Evolutionary conservation across 1,140 invertebrate species (phyloP), one percentile per base, ranked within the genome.

Genomic region (Pomacea maculata): DNA sequence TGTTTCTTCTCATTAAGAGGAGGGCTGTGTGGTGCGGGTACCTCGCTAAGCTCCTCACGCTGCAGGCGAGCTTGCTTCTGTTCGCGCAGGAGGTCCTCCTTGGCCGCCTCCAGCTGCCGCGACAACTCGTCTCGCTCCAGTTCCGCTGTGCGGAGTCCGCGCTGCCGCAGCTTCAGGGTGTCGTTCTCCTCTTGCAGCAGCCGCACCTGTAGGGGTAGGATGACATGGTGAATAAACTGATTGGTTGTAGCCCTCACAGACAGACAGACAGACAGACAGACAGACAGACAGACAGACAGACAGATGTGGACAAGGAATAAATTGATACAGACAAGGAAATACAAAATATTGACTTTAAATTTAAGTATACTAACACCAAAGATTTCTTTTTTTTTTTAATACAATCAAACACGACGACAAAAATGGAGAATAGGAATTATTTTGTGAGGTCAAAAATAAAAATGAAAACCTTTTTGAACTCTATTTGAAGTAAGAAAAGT

Each of bases 11-110:
- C 0, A 25, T 25, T 25, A 17, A 55, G 21, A n/a, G 54, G 15
- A 7, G 1, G 17, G n/a, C 61, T 64, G 1, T 11, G 61, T 34
- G 57, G 45, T 0, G 29, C 52, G 34, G 71, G 76, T 72, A 90
- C 89, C 83, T 89, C 88, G 74, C 86, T 80, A 11, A 90, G 82
- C 81, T 89, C 87, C 19, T 87, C 89, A 8, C 82, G 82, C 70
- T 86, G 83, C 21, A 83, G 81, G 19, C 89, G 80, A 17, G 83
- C 82, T 54, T 84, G 79, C 76, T 86, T 89, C 79, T 89, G 88
- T 68, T 90, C 88, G 61, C 85, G 81, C 63, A 89, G 87, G n/a
- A 90, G 79, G 67, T 88, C 88, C 17, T 90, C 87, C 79, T 90
- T 90, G 57, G 87, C 82, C 0, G 80, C 67, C n/a, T 88, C 85